These are phyloP conservation scores for Nothobranchius kuhntae DNA, from an alignment of 2,113 vertebrate species.

Conservation along the genomic window DNA sequence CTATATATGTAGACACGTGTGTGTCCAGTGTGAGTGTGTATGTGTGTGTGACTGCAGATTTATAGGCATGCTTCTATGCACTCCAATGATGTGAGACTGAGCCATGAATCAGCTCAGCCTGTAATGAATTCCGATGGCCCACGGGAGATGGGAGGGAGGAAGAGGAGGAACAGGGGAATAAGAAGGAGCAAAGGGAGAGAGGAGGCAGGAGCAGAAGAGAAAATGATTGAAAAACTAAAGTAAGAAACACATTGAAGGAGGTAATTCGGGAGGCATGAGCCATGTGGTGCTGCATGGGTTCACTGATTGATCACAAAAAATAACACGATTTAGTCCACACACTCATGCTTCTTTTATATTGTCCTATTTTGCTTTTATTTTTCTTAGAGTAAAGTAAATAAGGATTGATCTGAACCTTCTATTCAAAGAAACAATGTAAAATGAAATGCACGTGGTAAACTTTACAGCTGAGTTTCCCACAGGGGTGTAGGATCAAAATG, in stretches of 20 bases:
- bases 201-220: neutral
- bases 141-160: constrained; percentile 33
- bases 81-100: constrained; percentile 60
- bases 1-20: neutral
- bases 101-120: constrained; percentile 69
- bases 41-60: constrained; percentile 41
- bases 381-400: neutral
- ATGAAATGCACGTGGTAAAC: too few species aligned
- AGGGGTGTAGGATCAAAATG: too few species aligned
- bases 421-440: too few species aligned
- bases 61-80: constrained; percentile 47
- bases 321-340: constrained; percentile 1
- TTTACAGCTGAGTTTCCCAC: too few species aligned
- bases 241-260: neutral
- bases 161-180: neutral
- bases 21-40: neutral
- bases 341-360: neutral
- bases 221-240: neutral
- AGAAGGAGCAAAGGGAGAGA: neutral
- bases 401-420: too few species aligned
- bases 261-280: neutral
- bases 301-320: constrained; percentile 23
- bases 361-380: neutral
- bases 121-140: constrained; percentile 70
- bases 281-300: neutral